Conservation (phyloP, 2,888 invertebrate species). For the Oscheius sp. region DNA sequence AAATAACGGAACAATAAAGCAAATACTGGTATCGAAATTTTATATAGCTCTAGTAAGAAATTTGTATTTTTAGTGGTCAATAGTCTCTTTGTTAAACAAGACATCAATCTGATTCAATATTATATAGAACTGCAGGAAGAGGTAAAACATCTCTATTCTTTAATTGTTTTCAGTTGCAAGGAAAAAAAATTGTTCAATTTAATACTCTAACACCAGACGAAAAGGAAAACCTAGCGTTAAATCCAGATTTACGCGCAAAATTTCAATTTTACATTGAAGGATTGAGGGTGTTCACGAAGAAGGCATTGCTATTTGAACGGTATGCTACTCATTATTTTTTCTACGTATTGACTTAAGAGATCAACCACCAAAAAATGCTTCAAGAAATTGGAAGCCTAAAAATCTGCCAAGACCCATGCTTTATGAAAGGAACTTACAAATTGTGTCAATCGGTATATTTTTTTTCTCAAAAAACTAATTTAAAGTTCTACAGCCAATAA, state of each 20-base stretch:
- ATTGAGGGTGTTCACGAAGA: not conserved
- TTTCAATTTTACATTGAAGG: not conserved
- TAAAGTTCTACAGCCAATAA: not conserved
- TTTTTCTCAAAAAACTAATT: no score
- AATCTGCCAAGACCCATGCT: not conserved
- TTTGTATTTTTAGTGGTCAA: constrained; percentile 48
- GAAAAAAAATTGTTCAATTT: not conserved
- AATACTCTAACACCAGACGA: not conserved
- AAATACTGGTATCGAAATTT: no score
- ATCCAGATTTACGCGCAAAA: not conserved
- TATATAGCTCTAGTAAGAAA: no score
- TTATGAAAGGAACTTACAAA: no score
- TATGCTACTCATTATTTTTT: not conserved
- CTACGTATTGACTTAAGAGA: not conserved
- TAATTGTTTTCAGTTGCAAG: not conserved
- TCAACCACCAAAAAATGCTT: not conserved
- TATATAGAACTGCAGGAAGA: constrained; percentile 23
- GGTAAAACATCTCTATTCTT: no score
- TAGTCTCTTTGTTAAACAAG: constrained; percentile 37
- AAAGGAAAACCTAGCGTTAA: no score
- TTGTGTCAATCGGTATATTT: no score
- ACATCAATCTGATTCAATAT: constrained; percentile 32
- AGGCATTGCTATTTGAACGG: not conserved
- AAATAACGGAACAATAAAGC: no score
- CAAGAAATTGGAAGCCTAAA: not conserved